Conservation (phyloP, 2,888 invertebrate genomes). For the Stenoptilia bipunctidactyla region DNA sequence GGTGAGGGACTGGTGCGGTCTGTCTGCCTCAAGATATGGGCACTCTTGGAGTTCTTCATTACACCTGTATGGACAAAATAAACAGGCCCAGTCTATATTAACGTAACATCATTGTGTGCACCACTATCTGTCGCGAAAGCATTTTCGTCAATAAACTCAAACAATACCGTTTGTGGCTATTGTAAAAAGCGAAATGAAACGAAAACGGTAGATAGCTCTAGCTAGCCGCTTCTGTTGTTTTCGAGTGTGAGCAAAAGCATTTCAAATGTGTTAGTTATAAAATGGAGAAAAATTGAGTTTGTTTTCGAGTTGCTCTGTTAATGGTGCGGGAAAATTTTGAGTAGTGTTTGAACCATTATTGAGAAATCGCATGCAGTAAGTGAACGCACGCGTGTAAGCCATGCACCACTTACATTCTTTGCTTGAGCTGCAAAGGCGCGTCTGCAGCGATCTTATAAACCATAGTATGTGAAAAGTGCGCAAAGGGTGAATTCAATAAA, state of each 20-base stretch:
- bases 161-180: background rate
- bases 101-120: slow-evolving; percentile 27
- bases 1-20: slow-evolving; percentile 74
- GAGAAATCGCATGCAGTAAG: slow-evolving; percentile 54
- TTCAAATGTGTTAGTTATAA: background rate
- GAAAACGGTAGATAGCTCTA: slow-evolving; percentile 14
- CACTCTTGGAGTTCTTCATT: slow-evolving; percentile 77
- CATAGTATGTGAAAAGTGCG: slow-evolving; percentile 25
- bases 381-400: slow-evolving; percentile 53
- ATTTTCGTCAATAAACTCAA: slow-evolving; percentile 12
- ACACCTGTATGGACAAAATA: slow-evolving; percentile 70
- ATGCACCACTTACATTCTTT: slow-evolving; percentile 62
- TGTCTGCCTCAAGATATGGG: slow-evolving; percentile 75
- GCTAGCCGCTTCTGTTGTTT: background rate
- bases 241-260: background rate
- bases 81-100: slow-evolving; percentile 52
- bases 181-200: slow-evolving; percentile 23
- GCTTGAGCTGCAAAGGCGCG: slow-evolving; percentile 37
- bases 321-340: slow-evolving; percentile 19
- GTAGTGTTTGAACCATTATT: slow-evolving; percentile 23
- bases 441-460: slow-evolving; percentile 28
- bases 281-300: too few species aligned
- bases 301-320: slow-evolving; percentile 17
- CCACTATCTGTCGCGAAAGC: slow-evolving; percentile 23
- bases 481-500: slow-evolving; percentile 41